Percentiles rank a stretch among this genome's conserved stretches.
Evolutionary conservation across 2,888 invertebrate species (phyloP).

Genomic region (Andrena minutula): DNA sequence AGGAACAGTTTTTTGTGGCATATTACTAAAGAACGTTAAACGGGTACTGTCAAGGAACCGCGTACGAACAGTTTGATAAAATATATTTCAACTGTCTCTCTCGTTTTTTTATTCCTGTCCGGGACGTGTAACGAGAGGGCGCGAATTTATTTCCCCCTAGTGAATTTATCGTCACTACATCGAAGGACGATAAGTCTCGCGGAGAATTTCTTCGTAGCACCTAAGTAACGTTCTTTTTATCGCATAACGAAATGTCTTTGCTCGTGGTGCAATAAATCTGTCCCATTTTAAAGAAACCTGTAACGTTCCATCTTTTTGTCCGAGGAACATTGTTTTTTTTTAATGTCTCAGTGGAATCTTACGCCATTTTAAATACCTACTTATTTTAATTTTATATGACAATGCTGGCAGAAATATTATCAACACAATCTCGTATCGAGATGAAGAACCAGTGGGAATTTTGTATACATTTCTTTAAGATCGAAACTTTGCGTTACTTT

Average conservation of each 20-base stretch:
- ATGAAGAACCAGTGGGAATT: no score
- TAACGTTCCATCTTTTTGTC: no score
- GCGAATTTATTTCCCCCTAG: slow-evolving; percentile 31
- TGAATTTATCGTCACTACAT: slow-evolving; percentile 33
- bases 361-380: no score
- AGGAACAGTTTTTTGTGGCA: background rate
- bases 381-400: no score
- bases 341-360: no score
- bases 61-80: background rate
- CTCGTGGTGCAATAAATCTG: slow-evolving; percentile 27
- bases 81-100: background rate
- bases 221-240: slow-evolving; percentile 29
- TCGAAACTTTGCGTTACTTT: no score
- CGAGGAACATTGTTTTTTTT: no score
- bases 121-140: slow-evolving; percentile 22
- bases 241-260: slow-evolving; percentile 37
- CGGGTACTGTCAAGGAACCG: background rate
- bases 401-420: no score
- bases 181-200: slow-evolving; percentile 25
- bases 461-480: no score
- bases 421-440: no score
- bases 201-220: slow-evolving; percentile 19
- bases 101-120: background rate
- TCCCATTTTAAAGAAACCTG: slow-evolving; percentile 25
- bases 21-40: background rate